Percentiles rank a stretch among this genome's conserved stretches.
These are phyloP conservation scores for Mythimna loreyi DNA, from an alignment of 2,888 invertebrate genomes.

Conservation along the genomic window DNA sequence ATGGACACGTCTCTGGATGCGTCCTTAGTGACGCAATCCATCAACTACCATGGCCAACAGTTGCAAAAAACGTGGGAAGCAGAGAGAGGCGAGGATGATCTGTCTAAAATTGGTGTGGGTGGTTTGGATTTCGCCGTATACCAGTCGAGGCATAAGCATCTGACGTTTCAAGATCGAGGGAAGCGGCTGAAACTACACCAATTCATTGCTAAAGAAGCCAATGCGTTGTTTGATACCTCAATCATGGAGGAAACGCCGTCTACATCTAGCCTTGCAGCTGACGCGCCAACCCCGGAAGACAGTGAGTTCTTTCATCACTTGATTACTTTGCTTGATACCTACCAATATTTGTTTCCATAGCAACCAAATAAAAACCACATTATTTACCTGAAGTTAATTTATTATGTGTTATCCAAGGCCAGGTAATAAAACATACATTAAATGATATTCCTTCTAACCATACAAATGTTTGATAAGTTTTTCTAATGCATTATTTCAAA, in stretches of 20 bases:
- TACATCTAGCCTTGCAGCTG: slow-evolving; percentile 88
- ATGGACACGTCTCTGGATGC: slow-evolving; percentile 88
- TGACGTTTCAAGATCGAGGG: slow-evolving; percentile 96
- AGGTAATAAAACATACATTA: not conserved
- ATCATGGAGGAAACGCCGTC: slow-evolving; percentile 87
- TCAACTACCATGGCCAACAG: slow-evolving; percentile 97
- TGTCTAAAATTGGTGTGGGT: slow-evolving; percentile 91
- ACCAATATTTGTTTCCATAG: slow-evolving; percentile 25
- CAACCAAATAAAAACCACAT: slow-evolving; percentile 3
- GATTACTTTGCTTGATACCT: not conserved
- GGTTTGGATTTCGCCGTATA: slow-evolving; percentile 94
- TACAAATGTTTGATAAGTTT: not conserved
- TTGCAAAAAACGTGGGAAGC: slow-evolving; percentile 97
- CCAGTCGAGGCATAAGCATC: slow-evolving; percentile 94
- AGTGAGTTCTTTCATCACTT: slow-evolving; percentile 78
- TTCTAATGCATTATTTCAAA: not conserved
- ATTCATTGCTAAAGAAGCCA: slow-evolving; percentile 96
- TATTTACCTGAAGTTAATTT: not conserved
- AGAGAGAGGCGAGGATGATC: slow-evolving; percentile 95
- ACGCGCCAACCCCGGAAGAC: slow-evolving; percentile 89
- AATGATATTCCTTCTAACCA: not conserved
- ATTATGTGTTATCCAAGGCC: slow-evolving; percentile 3
- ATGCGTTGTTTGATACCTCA: slow-evolving; percentile 93
- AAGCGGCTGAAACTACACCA: slow-evolving; percentile 96
- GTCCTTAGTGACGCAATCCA: slow-evolving; percentile 92